Conservation (phyloP, 2,888 invertebrate genomes). For the Ormyrus thymus region DNA sequence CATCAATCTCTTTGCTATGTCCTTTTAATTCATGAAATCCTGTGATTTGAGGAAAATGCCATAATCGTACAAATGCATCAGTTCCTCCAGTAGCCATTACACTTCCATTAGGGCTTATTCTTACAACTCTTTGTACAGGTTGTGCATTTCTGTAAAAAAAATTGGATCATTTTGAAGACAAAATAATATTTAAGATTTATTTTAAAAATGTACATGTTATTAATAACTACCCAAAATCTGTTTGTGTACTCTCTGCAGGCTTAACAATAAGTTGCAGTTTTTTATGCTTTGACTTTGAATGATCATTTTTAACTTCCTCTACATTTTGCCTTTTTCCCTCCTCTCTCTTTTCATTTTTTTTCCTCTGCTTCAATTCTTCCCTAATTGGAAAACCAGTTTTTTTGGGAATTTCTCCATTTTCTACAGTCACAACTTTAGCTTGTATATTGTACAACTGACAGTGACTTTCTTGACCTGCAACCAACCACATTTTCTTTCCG, state of each 20-base stretch:
- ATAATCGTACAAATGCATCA: conserved; percentile 90
- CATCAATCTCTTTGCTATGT: conserved; percentile 94
- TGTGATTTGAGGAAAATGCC: conserved; percentile 90
- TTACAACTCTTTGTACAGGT: conserved; percentile 90
- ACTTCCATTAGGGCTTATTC: conserved; percentile 85
- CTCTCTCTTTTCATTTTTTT: conserved; percentile 77
- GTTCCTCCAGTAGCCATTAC: conserved; percentile 94
- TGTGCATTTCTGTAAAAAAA: conserved; percentile 78
- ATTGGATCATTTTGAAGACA: background rate
- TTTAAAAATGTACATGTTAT: background rate
- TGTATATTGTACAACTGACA: conserved; percentile 88
- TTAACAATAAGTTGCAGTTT: conserved; percentile 85
- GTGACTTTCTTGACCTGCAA: conserved; percentile 94
- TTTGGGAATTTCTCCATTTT: conserved; percentile 77
- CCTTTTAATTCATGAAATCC: conserved; percentile 83
- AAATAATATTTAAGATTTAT: background rate
- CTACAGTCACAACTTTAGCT: conserved; percentile 73
- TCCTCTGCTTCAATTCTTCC: conserved; percentile 77
- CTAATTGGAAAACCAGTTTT: conserved; percentile 68
- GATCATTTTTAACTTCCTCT: conserved; percentile 65
- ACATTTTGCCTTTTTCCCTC: conserved; percentile 59
- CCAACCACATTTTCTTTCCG: conserved; percentile 85
- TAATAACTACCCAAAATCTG: conserved; percentile 83
- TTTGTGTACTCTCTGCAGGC: conserved; percentile 88
- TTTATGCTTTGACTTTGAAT: conserved; percentile 72